Evolutionary conservation across 37 sponge, comb jelly and placozoan genomes (phyloP), one percentile per base, ranked within the genome.

Genomic region (Cliona cf. orientalis): DNA sequence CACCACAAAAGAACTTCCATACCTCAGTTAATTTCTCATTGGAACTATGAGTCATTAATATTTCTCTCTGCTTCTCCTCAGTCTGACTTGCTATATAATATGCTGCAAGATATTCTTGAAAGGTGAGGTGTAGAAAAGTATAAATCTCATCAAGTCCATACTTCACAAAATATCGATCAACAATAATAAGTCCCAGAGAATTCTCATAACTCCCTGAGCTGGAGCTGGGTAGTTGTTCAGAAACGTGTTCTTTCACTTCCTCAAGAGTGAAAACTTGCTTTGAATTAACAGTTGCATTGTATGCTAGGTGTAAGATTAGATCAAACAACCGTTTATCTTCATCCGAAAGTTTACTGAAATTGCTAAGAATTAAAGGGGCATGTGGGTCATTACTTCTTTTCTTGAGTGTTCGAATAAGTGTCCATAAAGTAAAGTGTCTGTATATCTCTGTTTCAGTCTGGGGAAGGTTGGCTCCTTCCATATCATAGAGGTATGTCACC

Each of bases 71-170:
- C 66, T 72, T 58, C 31, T 42, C 19, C 29, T 63, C 39, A 34
- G 29, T 4, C 9, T 29, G 28, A 14, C 31, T 32, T 23, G 29
- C 23, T 35, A 62, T 14, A n/a, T 74, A 43, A 62, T 80, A 42
- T 28, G 22, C 83, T 32, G 87, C 87, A 33, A 86, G 80, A 42
- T 80, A 86, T 58, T 86, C 87, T 44, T 86, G 87, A 33, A 64
- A n/a, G 19, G 87, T 86, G 28, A 80, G 71, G 62, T 86, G 87
- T 25, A 79, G 68, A 46, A 80, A 86, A 53, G 74, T 74, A 58
- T 72, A 79, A 0, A 46, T 73, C 35, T 66, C 49, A 34, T 32
- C 49, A 44, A 79, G 46, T 45, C 55, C 26, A 65, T 53, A 3
- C 4, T 79, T 67, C 42, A 49, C 67, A 11, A 49, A 3, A 17